Evolutionary conservation across 2,797 vertebrate species (phyloP).

Genomic region (Leucoraja ocellata): DNA sequence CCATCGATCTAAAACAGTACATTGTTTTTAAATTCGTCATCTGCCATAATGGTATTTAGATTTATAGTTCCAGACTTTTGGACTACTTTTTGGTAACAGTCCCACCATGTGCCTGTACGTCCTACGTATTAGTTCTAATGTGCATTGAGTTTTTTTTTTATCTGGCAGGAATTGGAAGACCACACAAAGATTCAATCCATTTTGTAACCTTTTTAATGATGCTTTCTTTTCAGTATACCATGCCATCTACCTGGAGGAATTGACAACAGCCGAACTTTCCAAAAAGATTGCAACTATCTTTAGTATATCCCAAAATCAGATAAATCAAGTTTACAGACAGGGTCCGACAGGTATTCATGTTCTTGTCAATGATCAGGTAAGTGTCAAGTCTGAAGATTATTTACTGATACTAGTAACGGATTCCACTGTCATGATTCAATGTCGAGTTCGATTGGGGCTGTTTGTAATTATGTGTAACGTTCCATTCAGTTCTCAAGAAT

Average conservation of each 20-base stretch:
- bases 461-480: neutral
- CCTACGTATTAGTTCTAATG: neutral
- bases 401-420: neutral
- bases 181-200: neutral
- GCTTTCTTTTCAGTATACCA: conserved; percentile 68
- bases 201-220: neutral
- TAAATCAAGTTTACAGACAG: conserved; percentile 87
- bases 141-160: neutral
- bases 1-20: too few species aligned
- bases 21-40: neutral
- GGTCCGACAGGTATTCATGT: conserved; percentile 88
- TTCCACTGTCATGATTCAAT: neutral
- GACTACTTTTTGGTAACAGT: neutral
- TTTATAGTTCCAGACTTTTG: neutral
- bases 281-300: conserved; percentile 83
- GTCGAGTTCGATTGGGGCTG: neutral
- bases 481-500: neutral
- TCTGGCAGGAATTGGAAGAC: neutral
- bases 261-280: conserved; percentile 79
- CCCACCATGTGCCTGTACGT: neutral
- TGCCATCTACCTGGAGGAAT: conserved; percentile 86
- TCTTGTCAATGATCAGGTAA: conserved; percentile 85
- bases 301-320: conserved; percentile 75
- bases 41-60: neutral
- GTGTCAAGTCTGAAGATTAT: neutral